Evolutionary conservation across 1,140 invertebrate species (phyloP).

Genomic region (Panonychus citri): DNA sequence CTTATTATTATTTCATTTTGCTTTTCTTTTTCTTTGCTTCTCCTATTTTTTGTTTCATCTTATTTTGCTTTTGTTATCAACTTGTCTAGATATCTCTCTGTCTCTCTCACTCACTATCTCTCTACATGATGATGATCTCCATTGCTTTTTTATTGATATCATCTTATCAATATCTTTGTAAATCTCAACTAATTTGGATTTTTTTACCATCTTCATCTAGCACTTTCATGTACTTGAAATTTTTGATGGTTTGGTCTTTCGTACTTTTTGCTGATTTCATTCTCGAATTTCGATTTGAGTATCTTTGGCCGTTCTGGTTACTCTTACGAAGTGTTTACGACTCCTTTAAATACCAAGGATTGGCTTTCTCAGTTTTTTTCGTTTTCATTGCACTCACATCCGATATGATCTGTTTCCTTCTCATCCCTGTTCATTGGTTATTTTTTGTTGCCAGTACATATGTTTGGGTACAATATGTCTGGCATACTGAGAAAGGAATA

Average conservation of each 20-base stretch:
- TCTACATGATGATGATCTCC: neutral
- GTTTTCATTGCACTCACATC: slow-evolving; percentile 92
- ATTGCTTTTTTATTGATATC: neutral
- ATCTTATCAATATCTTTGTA: slow-evolving; percentile 1
- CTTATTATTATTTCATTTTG: no score
- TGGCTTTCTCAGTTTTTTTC: slow-evolving; percentile 95
- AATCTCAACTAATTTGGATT: slow-evolving; percentile 35
- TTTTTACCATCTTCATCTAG: no score
- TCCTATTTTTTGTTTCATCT: no score
- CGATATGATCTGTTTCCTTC: slow-evolving; percentile 96
- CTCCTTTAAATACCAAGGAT: slow-evolving; percentile 93
- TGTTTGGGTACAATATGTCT: slow-evolving; percentile 96
- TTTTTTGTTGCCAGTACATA: slow-evolving; percentile 95
- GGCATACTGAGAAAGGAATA: slow-evolving; percentile 87
- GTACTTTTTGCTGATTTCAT: slow-evolving; percentile 90
- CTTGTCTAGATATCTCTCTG: no score
- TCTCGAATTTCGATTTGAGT: slow-evolving; percentile 95
- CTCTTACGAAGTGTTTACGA: slow-evolving; percentile 86
- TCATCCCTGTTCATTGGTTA: slow-evolving; percentile 92
- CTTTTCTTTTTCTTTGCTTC: no score
- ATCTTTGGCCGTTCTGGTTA: slow-evolving; percentile 95
- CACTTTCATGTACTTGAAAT: slow-evolving; percentile 81
- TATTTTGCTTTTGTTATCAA: no score
- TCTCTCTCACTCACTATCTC: no score
- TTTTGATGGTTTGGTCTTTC: slow-evolving; percentile 79